These are phyloP conservation scores for Drosophila subobscura DNA, from an alignment of 1,140 invertebrate genomes.

Conservation along the genomic window DNA sequence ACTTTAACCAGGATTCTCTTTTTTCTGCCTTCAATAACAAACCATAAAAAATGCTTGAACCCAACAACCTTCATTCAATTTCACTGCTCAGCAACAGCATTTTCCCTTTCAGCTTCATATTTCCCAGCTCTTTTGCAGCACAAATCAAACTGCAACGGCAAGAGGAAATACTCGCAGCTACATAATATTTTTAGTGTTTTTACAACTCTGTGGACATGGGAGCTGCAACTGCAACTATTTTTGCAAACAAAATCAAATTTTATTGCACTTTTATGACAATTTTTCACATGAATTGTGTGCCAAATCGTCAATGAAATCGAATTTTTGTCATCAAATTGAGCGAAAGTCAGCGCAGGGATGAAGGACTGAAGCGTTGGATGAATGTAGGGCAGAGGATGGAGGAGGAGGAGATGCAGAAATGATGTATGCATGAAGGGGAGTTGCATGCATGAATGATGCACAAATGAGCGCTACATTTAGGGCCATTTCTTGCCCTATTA, in stretches of 20 bases:
- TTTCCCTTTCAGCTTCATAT: neutral
- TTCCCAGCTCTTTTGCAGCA: neutral
- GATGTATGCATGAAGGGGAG: too few relatives aligned
- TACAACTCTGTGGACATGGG: constrained; percentile 32
- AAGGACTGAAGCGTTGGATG: neutral
- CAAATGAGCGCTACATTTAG: too few relatives aligned
- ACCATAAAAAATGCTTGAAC: neutral
- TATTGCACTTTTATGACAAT: constrained; percentile 81
- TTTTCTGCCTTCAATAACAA: neutral
- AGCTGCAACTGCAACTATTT: constrained; percentile 32
- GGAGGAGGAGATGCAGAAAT: neutral
- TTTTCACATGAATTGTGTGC: constrained; percentile 75
- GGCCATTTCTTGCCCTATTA: too few relatives aligned
- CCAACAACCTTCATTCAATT: too few relatives aligned
- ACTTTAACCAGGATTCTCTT: too few relatives aligned
- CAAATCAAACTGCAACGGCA: constrained; percentile 13
- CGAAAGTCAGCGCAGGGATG: neutral
- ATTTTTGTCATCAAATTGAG: constrained; percentile 22
- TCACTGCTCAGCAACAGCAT: too few relatives aligned
- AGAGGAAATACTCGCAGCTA: constrained; percentile 7
- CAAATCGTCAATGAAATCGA: constrained; percentile 42
- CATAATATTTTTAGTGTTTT: constrained; percentile 18
- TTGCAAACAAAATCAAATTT: constrained; percentile 41
- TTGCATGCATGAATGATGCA: too few relatives aligned
- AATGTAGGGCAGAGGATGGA: neutral